phyloP scores from a whole-genome alignment of 1,140 invertebrate species.

The Cotesia chilonis region DNA sequence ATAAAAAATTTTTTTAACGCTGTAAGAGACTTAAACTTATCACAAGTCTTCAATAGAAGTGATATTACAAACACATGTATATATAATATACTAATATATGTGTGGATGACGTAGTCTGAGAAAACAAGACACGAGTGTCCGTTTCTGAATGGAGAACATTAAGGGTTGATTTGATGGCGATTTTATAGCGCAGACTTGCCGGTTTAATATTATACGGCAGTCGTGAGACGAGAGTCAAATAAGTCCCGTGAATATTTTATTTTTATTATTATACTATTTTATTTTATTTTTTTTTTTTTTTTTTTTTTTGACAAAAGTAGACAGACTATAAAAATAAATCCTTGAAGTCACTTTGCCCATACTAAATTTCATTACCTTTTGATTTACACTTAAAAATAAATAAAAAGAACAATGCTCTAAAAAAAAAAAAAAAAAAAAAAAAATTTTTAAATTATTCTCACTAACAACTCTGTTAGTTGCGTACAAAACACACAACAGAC shows the following conservation, averaged over 20 bases:
- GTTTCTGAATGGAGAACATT: slow-evolving; percentile 13
- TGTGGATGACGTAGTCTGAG: neutral
- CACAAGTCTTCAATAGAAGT: too few species aligned
- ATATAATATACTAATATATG: too few species aligned
- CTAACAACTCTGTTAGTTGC: slow-evolving; percentile 6
- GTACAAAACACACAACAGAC: slow-evolving; percentile 14
- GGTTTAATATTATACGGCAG: slow-evolving; percentile 11
- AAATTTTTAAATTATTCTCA: neutral
- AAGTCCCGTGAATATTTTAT: neutral
- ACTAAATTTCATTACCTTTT: neutral
- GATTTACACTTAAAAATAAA: neutral
- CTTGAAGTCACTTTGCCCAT: slow-evolving; percentile 9
- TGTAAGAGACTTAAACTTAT: too few species aligned
- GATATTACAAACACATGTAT: too few species aligned
- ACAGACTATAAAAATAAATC: slow-evolving; percentile 5
- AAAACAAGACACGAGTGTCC: neutral
- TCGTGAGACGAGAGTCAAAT: slow-evolving; percentile 24
- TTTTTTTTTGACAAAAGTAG: slow-evolving; percentile 5
- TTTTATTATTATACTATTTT: too few species aligned
- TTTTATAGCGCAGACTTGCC: slow-evolving; percentile 19
- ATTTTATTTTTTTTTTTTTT: neutral
- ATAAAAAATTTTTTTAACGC: too few species aligned
- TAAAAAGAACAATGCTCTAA: too few species aligned
- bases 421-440: neutral
- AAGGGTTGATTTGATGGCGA: slow-evolving; percentile 32